Percentiles rank a stretch among this genome's conserved stretches.
Evolutionary conservation across 2,113 vertebrate genomes (phyloP).

Genomic region (Pterocles orientalis): DNA sequence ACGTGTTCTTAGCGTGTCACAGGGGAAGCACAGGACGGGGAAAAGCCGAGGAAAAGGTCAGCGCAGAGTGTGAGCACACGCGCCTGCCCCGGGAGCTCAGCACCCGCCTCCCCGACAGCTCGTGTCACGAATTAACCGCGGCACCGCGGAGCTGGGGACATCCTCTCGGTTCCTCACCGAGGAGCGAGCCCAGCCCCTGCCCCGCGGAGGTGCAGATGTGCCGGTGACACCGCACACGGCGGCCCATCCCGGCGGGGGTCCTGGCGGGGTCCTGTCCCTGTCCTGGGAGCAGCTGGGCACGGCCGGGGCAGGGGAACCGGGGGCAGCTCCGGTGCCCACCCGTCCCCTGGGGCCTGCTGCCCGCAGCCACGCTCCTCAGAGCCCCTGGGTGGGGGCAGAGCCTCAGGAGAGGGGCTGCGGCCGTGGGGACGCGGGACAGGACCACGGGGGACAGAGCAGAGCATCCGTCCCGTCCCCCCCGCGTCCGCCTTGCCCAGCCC

Average conservation of each 20-base stretch:
- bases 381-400: background rate
- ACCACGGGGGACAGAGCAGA: background rate
- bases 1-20: background rate
- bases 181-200: background rate
- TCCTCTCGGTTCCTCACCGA: accelerated
- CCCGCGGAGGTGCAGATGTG: background rate
- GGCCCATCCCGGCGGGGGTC: background rate
- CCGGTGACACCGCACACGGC: background rate
- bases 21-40: background rate
- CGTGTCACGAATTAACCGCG: background rate
- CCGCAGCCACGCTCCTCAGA: background rate
- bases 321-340: background rate
- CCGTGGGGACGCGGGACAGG: accelerated
- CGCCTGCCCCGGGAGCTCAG: background rate
- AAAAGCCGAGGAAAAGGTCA: slow-evolving; percentile 42
- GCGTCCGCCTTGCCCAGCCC: accelerated
- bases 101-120: background rate
- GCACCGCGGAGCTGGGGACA: background rate
- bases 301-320: accelerated
- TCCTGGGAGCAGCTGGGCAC: background rate
- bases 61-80: background rate
- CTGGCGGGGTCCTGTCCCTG: background rate
- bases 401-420: background rate
- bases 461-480: background rate
- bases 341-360: accelerated